phyloP scores from a whole-genome alignment of 2,113 vertebrate genomes.

The Sterna hirundo region DNA sequence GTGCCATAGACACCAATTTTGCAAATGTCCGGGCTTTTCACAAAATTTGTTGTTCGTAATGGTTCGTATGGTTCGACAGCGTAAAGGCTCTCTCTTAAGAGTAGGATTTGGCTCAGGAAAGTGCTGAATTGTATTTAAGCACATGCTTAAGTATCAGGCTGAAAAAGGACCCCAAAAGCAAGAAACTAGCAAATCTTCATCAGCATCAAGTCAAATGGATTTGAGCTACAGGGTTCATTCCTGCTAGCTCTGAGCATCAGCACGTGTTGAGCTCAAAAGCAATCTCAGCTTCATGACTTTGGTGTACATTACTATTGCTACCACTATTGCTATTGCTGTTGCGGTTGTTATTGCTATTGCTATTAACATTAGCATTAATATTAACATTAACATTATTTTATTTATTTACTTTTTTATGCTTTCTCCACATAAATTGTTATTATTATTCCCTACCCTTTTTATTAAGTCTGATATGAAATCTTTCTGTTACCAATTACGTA shows the following conservation, averaged over 20 bases:
- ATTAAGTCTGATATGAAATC: neutral
- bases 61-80: neutral
- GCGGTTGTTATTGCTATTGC: neutral
- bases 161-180: neutral
- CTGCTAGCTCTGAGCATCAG: neutral
- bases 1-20: neutral
- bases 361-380: neutral
- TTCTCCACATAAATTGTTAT: neutral
- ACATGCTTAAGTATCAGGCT: neutral
- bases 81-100: neutral
- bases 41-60: neutral
- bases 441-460: neutral
- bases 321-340: neutral
- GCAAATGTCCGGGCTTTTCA: neutral
- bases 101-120: neutral
- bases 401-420: neutral
- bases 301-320: neutral
- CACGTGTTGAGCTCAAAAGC: neutral
- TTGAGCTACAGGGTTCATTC: neutral
- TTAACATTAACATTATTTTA: neutral
- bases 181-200: neutral
- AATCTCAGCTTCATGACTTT: neutral
- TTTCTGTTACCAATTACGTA: fast-evolving
- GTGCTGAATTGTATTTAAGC: neutral
- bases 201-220: neutral